phyloP scores from a whole-genome alignment of 2,888 invertebrate genomes.

The Chaetoderma sp. region DNA sequence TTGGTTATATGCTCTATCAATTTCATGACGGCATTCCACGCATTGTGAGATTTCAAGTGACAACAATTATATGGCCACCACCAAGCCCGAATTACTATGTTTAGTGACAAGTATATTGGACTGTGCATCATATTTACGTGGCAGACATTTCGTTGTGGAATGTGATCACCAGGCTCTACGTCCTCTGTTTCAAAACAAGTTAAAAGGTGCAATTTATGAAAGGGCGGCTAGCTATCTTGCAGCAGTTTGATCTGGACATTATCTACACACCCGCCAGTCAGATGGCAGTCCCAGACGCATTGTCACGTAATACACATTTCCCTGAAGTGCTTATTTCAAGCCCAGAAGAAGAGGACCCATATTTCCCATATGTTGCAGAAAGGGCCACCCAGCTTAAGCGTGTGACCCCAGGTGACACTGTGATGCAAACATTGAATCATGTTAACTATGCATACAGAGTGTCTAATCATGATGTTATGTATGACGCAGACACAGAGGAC shows the following conservation, averaged over 20 bases:
- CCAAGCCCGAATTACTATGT: conserved; percentile 33
- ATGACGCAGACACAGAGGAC: conserved; percentile 2
- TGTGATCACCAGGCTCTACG: no score
- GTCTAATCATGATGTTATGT: neutral
- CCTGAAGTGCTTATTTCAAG: neutral
- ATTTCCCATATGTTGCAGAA: conserved; percentile 3
- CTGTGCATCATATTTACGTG: no score
- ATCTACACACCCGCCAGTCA: neutral
- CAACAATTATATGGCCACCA: conserved; percentile 33
- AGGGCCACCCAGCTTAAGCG: neutral
- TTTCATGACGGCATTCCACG: conserved; percentile 11
- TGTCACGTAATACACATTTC: neutral
- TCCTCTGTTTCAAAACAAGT: no score
- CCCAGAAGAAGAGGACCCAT: conserved; percentile 5
- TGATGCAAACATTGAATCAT: no score
- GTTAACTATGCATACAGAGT: no score
- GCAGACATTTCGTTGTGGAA: no score
- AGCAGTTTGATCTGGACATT: neutral
- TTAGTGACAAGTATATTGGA: conserved; percentile 28
- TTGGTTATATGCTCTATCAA: conserved; percentile 39
- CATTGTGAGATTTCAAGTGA: conserved; percentile 31
- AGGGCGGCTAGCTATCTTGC: neutral
- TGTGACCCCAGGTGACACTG: neutral
- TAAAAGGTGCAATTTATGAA: no score
- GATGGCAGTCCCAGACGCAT: neutral